Evolutionary conservation across 2,797 vertebrate species (phyloP), one percentile per base, ranked within the genome.

Genomic region (Prunella strophiata): DNA sequence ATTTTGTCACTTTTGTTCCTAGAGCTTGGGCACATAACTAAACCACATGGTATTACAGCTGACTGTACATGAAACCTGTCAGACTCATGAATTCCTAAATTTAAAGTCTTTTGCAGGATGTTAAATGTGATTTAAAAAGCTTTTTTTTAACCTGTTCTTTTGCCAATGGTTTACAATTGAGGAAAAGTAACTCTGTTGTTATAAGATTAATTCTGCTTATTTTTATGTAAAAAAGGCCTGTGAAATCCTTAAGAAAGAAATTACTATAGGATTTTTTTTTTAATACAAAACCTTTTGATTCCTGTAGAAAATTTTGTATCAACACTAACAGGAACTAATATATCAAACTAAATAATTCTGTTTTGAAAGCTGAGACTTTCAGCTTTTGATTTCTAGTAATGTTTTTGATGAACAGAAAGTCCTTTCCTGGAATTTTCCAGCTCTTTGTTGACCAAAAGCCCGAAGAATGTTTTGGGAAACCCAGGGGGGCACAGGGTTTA

Each of bases 401-500:
- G 3, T 30, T n/a, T 74, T 50, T 36, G 22, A 55, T 62, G 12
- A 81, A 66, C 11, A 32, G 15, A 57, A 57, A 68, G 3, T 0
- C 4, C 7, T 81, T 66, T 75, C 10, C 30, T 27, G 32, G 16
- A 72, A 12, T 81, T 93, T 83, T 74, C 32, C 16, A 54, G 16
- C 18, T 15, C 19, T 78, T 51, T 50, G 12, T 29, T 16, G 9
- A 54, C 30, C 4, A 47, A 40, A 57, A 61, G 5, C 9, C 20
- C 32, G 19, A 88, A 63, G 15, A 66, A 42, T 19, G 8, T 13
- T 59, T 79, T 70, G 12, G 16, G 19, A 91, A 89, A 20, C 11
- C 4, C 23, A 26, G 36, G 7, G 11, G 23, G 18, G 5, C 5
- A 29, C 6, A 43, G 5, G 2, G 2, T 29, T 2, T 55, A 45